Base-by-base conservation (phyloP, 2,113 vertebrate genomes). In the Scatophagus argus region DNA sequence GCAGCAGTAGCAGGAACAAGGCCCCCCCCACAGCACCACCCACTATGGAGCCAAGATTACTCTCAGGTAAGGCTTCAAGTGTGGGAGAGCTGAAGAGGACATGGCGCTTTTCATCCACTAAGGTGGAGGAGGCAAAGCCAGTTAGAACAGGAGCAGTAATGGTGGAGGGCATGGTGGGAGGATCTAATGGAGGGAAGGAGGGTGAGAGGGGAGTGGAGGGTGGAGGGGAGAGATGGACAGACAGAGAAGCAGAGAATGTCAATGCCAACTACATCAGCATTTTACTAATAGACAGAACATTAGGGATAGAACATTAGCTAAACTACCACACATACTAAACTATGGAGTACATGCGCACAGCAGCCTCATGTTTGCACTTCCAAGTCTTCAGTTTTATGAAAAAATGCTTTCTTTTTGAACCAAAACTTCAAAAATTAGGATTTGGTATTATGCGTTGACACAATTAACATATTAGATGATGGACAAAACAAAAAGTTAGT, bases 141-240 rank as follows among this genome's bases (percentile, higher is more conserved):
- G 95, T 95, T 93, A 96, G 96, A 93, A 94, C 93, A 93, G 95
- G 96, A 94, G 95, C 96, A 91, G 96, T 96, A 94, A 96, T 92
- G 94, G 97, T 99, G 94, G 97, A 96, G 93, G 96, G 96, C 92
- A 96, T 96, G 95, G 97, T 96, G 95, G 97, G 97, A 97, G 98
- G 97, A 96, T 99, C 98, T 99, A 97, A 97, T 97, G 96, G 95
- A 96, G 92, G 96, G 82, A 81, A 91, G 96, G 93, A 93, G 93
- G 77, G 87, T 60, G 49, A 86, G 80, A 74, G 64, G 81, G 88
- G 95, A 95, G 93, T 89, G 93, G 94, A 92, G 94, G 94, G 94
- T 95, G 91, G 55, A 94, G 92, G 68, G 78, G 84, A 83, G 95
- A 95, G 93, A 95, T 95, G 95, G 93, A 95, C 94, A 98, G 94